Evolutionary conservation across 1,140 invertebrate genomes (phyloP).

Genomic region (Eueides isabella): DNA sequence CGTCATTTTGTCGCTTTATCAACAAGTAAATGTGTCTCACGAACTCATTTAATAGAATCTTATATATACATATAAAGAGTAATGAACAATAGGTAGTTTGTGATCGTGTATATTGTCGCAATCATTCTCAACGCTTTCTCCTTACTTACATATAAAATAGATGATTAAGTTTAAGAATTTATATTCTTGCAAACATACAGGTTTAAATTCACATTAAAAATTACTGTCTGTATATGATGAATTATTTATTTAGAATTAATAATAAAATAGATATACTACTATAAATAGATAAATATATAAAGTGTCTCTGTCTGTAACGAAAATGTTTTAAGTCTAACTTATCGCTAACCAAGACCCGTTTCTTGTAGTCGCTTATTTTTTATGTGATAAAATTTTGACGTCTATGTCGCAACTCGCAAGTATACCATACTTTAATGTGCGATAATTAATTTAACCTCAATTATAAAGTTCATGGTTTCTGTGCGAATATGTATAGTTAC

Average conservation of each 20-base stretch:
- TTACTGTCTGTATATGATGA: no score
- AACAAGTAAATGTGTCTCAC: slow-evolving; percentile 50
- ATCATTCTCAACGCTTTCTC: slow-evolving; percentile 22
- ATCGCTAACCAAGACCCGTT: neutral
- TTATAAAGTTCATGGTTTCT: slow-evolving; percentile 61
- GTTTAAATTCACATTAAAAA: neutral
- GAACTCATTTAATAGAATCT: slow-evolving; percentile 34
- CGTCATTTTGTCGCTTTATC: slow-evolving; percentile 57
- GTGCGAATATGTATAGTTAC: slow-evolving; percentile 3
- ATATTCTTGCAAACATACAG: no score
- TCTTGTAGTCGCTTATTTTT: slow-evolving; percentile 23
- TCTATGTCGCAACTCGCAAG: slow-evolving; percentile 21
- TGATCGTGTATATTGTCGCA: slow-evolving; percentile 14
- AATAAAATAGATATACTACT: no score
- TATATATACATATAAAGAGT: slow-evolving; percentile 28
- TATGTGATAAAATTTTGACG: slow-evolving; percentile 16
- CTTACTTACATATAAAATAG: slow-evolving; percentile 4
- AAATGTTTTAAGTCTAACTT: neutral
- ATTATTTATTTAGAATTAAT: no score
- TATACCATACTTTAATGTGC: slow-evolving; percentile 36
- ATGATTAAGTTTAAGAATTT: neutral
- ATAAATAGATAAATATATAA: neutral
- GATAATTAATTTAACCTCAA: slow-evolving; percentile 77
- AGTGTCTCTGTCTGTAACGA: slow-evolving; percentile 34
- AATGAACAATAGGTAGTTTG: slow-evolving; percentile 27